Evolutionary conservation across 2,797 vertebrate genomes (phyloP).

Genomic region (Xerus rutilus): DNA sequence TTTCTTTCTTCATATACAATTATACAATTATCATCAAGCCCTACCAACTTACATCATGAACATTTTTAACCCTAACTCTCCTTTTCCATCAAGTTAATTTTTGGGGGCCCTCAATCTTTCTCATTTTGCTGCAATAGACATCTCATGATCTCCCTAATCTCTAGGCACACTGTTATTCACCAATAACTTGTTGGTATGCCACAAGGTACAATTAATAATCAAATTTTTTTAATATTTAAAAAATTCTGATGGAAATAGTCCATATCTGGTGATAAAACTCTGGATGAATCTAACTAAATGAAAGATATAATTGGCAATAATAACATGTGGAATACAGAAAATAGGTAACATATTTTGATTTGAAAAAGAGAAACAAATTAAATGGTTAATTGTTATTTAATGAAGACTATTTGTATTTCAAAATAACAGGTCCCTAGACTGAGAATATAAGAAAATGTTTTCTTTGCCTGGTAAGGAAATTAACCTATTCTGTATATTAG

Average conservation of each 20-base stretch:
- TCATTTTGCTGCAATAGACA: neutral
- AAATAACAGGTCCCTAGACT: conserved; percentile 8
- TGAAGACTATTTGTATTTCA: conserved; percentile 50
- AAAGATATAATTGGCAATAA: conserved; percentile 21
- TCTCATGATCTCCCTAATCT: neutral
- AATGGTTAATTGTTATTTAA: conserved; percentile 1
- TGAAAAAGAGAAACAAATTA: conserved; percentile 55
- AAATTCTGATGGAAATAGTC: neutral
- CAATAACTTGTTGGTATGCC: neutral
- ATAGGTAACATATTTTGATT: neutral
- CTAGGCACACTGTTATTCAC: neutral
- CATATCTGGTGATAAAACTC: neutral
- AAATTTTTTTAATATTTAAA: conserved; percentile 19
- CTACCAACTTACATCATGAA: neutral
- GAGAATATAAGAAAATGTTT: neutral
- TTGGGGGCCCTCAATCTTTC: neutral
- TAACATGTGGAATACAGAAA: conserved; percentile 41
- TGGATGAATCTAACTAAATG: neutral
- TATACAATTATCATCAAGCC: neutral
- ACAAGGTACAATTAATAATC: conserved; percentile 10
- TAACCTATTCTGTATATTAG: neutral
- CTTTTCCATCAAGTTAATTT: neutral
- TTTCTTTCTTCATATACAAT: neutral
- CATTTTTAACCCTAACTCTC: neutral
- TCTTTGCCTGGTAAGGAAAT: neutral